Conservation (phyloP, 2,113 vertebrate genomes). For the Marmota flaviventris region DNA sequence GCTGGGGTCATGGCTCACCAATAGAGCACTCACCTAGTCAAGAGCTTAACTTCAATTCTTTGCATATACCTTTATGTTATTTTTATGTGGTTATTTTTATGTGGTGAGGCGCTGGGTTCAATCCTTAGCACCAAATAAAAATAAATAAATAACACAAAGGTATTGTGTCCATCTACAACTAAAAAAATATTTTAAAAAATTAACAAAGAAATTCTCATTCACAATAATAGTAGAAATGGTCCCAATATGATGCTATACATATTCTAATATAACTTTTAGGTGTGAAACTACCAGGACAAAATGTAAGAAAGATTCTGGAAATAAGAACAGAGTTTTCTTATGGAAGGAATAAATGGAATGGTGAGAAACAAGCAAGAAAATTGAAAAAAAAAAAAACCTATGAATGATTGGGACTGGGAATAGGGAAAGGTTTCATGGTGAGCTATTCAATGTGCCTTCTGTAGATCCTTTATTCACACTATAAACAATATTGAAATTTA, state of each 20-base stretch:
- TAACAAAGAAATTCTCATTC: background rate
- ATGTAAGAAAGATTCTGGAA: slow-evolving; percentile 11
- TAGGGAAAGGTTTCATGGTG: background rate
- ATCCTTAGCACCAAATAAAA: no score
- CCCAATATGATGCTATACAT: background rate
- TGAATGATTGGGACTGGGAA: no score
- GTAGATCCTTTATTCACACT: background rate
- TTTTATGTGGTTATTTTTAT: no score
- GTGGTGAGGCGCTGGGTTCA: no score
- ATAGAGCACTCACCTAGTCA: no score
- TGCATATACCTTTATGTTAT: no score
- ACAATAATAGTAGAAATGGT: background rate
- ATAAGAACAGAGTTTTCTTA: background rate
- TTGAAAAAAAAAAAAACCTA: background rate
- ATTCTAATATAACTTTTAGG: background rate
- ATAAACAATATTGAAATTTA: background rate
- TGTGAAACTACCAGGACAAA: slow-evolving; percentile 16
- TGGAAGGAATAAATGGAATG: background rate
- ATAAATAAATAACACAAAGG: no score
- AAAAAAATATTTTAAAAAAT: no score
- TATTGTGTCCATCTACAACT: no score
- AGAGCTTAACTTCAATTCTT: no score
- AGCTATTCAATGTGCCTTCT: background rate
- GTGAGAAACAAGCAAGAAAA: background rate
- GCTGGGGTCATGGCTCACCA: no score